Percentiles rank a stretch among this genome's conserved stretches.
These are phyloP conservation scores for Bombus impatiens DNA, from an alignment of 1,140 invertebrate species.

Conservation along the genomic window DNA sequence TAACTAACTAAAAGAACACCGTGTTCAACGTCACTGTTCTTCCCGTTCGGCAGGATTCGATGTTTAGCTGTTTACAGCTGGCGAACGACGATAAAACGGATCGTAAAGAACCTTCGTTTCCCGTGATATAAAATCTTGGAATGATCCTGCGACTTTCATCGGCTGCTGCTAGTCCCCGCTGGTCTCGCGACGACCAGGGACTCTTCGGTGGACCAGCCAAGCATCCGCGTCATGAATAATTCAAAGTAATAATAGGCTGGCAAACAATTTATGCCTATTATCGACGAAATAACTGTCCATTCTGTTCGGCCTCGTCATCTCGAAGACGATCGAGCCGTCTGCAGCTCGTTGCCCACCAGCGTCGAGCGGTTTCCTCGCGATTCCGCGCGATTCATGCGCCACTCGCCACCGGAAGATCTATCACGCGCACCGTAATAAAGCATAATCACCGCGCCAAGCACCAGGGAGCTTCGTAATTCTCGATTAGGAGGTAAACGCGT, in stretches of 20 bases:
- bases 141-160: conserved; percentile 7
- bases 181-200: background rate
- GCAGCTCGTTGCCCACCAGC: too few relatives aligned
- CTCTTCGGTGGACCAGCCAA: background rate
- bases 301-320: background rate
- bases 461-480: background rate
- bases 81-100: background rate
- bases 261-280: conserved; percentile 24
- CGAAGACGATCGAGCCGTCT: background rate
- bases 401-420: background rate
- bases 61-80: background rate
- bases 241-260: conserved; percentile 17
- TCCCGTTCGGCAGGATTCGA: background rate
- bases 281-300: conserved; percentile 12
- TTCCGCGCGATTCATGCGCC: background rate
- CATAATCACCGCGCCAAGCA: background rate
- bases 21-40: background rate
- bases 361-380: background rate
- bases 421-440: conserved; percentile 4
- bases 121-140: background rate
- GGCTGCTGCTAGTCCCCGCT: background rate
- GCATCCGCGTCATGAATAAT: conserved; percentile 28
- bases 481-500: background rate
- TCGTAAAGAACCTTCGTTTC: background rate
- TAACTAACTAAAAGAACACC: background rate